These are phyloP conservation scores for Pelecanoides urinatrix DNA, from an alignment of 2,113 vertebrate species.

Conservation along the genomic window DNA sequence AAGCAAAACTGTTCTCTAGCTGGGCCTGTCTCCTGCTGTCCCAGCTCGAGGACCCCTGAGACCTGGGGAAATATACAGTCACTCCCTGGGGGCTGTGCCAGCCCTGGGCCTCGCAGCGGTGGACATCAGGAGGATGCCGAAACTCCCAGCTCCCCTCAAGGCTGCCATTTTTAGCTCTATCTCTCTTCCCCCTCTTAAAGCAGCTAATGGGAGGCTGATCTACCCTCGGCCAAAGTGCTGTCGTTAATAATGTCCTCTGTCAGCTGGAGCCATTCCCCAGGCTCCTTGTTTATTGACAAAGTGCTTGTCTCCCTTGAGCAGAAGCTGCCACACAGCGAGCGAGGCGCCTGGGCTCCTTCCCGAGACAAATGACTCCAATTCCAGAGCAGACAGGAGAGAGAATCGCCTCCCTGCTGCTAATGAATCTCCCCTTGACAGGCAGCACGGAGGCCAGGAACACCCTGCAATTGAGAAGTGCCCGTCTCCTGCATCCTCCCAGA, in stretches of 20 bases:
- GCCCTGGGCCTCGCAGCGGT: not conserved
- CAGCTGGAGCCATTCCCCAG: constrained; percentile 30
- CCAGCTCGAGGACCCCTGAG: not conserved
- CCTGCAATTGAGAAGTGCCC: not conserved
- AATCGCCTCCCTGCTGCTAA: not conserved
- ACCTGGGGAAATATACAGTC: not conserved
- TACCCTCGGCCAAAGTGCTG: not conserved
- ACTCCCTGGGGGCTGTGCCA: not conserved
- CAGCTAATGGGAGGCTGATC: constrained; percentile 2
- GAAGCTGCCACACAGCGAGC: constrained; percentile 13
- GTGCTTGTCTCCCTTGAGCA: constrained; percentile 46
- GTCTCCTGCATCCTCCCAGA: not conserved
- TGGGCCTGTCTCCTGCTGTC: not conserved
- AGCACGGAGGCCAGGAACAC: not conserved
- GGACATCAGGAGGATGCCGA: not conserved
- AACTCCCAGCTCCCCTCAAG: not conserved
- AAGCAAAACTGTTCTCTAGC: not conserved
- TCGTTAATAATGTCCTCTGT: constrained; percentile 34
- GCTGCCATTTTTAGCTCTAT: not conserved
- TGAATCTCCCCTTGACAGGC: constrained; percentile 28
- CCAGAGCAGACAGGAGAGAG: constrained; percentile 17
- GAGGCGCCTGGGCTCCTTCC: not conserved
- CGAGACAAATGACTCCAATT: constrained; percentile 30
- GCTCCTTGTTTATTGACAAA: constrained; percentile 48
- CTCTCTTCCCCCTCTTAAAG: constrained; percentile 2